Percentiles rank a stretch among this genome's conserved stretches.
Conservation (phyloP, 2,113 vertebrate genomes). For the Marcusenius ussheri region DNA sequence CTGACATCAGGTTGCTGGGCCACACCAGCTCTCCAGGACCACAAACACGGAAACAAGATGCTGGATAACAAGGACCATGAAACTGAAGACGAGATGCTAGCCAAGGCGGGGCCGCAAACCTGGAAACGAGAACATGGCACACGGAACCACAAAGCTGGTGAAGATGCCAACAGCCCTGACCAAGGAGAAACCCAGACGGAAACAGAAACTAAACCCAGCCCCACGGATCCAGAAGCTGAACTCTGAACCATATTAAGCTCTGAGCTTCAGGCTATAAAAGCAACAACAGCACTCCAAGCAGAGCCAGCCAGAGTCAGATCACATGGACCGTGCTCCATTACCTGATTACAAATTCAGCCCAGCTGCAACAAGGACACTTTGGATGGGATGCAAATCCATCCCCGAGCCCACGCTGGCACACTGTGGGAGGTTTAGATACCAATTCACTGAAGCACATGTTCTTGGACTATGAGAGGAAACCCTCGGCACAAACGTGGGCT, state of each 20-base stretch:
- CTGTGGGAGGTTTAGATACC: not conserved
- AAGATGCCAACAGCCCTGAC: not conserved
- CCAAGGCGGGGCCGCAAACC: not conserved
- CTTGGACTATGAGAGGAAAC: not conserved
- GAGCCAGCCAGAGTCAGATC: not conserved
- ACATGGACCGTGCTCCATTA: not conserved
- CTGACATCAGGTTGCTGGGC: not conserved
- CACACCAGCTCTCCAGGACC: not conserved
- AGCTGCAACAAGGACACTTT: not conserved
- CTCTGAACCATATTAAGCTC: not conserved
- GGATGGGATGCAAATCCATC: not conserved
- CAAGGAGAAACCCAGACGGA: not conserved
- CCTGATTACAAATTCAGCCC: not conserved
- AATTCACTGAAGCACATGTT: not conserved
- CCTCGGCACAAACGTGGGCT: not conserved
- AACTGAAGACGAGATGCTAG: not conserved
- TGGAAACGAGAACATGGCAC: not conserved
- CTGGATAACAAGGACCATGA: not conserved
- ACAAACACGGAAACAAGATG: not conserved
- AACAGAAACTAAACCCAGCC: not conserved
- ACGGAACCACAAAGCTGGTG: not conserved
- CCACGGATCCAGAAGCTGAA: not conserved
- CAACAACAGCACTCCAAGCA: not conserved
- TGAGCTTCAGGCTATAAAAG: not conserved
- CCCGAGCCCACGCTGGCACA: not conserved